Conservation (phyloP, 1,140 invertebrate genomes). For the Geopemphigus sp. region DNA sequence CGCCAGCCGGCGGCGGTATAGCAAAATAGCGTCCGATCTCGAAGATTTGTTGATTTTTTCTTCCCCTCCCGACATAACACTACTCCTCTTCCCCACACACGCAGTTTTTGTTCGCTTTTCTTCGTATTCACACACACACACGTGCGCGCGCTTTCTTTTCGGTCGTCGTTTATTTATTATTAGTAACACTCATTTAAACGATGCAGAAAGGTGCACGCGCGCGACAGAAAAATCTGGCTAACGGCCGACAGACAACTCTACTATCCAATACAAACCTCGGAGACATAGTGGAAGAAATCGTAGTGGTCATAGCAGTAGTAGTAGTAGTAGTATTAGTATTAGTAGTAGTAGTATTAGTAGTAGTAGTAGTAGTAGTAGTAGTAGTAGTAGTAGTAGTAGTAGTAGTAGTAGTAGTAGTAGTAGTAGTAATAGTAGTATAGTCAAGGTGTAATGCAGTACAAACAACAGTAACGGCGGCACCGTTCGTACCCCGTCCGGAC, state of each 20-base stretch:
- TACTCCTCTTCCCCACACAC: not conserved
- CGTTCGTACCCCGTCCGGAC: conserved; percentile 5
- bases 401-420: too few species aligned
- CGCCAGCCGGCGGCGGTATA: not conserved
- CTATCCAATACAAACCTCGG: too few species aligned
- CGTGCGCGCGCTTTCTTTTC: not conserved
- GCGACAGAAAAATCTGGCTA: conserved; percentile 7
- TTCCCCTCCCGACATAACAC: not conserved
- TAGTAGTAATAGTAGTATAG: not conserved
- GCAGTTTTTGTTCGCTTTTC: conserved; percentile 26
- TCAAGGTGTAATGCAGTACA: conserved; percentile 30
- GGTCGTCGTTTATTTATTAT: conserved; percentile 22
- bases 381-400: too few species aligned
- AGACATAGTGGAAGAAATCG: too few species aligned
- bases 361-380: too few species aligned
- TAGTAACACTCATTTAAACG: conserved; percentile 36
- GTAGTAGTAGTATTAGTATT: too few species aligned
- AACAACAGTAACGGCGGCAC: not conserved
- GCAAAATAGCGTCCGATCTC: not conserved
- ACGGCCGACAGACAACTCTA: not conserved
- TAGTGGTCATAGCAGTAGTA: too few species aligned
- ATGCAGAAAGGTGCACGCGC: conserved; percentile 26
- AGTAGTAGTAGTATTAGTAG: too few species aligned
- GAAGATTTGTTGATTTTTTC: conserved; percentile 27
- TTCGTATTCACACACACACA: not conserved